phyloP scores from a whole-genome alignment of 2,888 invertebrate genomes.

The Teleiodes luculella region DNA sequence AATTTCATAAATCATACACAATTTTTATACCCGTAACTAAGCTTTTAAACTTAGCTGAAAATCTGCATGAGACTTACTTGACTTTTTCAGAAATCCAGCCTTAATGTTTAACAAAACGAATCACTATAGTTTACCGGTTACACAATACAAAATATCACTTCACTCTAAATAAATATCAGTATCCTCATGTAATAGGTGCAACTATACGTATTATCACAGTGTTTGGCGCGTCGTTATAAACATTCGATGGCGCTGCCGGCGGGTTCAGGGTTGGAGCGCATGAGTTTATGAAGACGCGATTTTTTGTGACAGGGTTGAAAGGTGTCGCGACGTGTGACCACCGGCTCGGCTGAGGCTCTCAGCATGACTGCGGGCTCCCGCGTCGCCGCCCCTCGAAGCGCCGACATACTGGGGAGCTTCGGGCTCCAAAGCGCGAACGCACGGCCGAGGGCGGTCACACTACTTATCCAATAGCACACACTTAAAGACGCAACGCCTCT shows the following conservation, averaged over 20 bases:
- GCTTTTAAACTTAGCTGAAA: background rate
- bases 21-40: too few species aligned
- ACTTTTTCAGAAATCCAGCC: conserved; percentile 29
- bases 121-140: conserved; percentile 41
- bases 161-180: conserved; percentile 62
- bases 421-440: conserved; percentile 59
- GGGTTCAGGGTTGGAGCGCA: conserved; percentile 39
- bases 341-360: conserved; percentile 72
- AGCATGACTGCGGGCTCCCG: conserved; percentile 78
- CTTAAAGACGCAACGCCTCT: conserved; percentile 29
- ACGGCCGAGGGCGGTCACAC: conserved; percentile 61
- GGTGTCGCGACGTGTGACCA: conserved; percentile 72
- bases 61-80: conserved; percentile 6
- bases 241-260: conserved; percentile 42
- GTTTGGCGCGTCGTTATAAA: conserved; percentile 66
- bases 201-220: conserved; percentile 54
- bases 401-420: conserved; percentile 71
- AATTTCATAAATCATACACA: too few species aligned
- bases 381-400: conserved; percentile 71
- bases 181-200: conserved; percentile 56
- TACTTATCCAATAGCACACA: conserved; percentile 62
- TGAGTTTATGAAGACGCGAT: conserved; percentile 61
- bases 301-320: conserved; percentile 65
- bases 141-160: conserved; percentile 58
- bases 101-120: conserved; percentile 22